phyloP scores from a whole-genome alignment of 2,797 vertebrate genomes.

The Emydoidea blandingii region DNA sequence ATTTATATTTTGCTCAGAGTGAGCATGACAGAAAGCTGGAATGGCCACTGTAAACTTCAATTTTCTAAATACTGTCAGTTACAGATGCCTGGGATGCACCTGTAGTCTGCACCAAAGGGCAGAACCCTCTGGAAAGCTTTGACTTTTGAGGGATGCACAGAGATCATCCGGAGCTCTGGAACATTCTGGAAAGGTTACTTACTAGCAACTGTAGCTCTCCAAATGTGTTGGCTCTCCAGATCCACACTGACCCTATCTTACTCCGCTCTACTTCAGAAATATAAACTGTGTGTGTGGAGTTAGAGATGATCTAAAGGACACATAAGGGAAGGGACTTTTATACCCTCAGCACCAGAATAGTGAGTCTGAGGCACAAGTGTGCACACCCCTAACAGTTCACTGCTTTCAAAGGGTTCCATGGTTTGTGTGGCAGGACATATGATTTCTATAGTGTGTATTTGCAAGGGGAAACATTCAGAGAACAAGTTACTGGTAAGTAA shows the following conservation, averaged over 20 bases:
- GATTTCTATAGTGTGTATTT: not conserved
- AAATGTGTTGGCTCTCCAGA: not conserved
- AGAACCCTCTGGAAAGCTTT: slow-evolving; percentile 13
- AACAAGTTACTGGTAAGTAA: not conserved
- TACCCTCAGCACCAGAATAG: not conserved
- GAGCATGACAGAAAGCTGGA: not conserved
- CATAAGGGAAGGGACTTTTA: not conserved
- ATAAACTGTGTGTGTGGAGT: not conserved
- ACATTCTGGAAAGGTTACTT: not conserved
- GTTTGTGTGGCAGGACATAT: not conserved
- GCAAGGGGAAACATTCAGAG: not conserved
- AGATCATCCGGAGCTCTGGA: not conserved
- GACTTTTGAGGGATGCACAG: slow-evolving; percentile 17
- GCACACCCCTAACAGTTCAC: not conserved
- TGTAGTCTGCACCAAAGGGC: not conserved
- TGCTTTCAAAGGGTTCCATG: not conserved
- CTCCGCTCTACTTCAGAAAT: not conserved
- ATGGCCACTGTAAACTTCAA: not conserved
- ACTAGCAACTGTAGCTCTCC: not conserved
- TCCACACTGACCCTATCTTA: not conserved
- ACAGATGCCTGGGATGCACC: not conserved
- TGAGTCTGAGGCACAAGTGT: not conserved
- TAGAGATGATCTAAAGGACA: not conserved
- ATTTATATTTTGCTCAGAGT: not conserved
- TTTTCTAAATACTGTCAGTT: not conserved